phyloP scores from a whole-genome alignment of 2,888 invertebrate species.

The Cheilosia grossa region DNA sequence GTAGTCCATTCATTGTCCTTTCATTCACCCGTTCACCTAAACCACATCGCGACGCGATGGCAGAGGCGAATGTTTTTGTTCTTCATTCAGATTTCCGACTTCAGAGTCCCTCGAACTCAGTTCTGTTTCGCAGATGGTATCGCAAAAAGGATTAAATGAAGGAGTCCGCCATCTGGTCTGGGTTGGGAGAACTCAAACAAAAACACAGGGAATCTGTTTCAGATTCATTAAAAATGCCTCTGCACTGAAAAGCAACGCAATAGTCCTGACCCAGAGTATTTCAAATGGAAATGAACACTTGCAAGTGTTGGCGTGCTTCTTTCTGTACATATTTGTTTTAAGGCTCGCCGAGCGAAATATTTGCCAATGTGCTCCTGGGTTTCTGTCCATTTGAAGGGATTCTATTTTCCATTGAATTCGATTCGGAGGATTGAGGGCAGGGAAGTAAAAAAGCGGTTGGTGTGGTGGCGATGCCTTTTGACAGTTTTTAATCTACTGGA shows the following conservation, averaged over 20 bases:
- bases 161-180: conserved; percentile 3
- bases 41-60: neutral
- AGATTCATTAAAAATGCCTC: conserved; percentile 26
- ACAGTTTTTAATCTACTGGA: conserved; percentile 16
- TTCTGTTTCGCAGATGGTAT: neutral
- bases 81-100: neutral
- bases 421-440: conserved; percentile 25
- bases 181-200: neutral
- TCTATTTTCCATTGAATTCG: conserved; percentile 9
- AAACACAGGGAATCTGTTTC: conserved; percentile 16
- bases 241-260: neutral
- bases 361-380: conserved; percentile 2
- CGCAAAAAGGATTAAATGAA: conserved; percentile 13
- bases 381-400: conserved; percentile 24
- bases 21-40: conserved; percentile 15
- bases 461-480: neutral
- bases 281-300: conserved; percentile 27
- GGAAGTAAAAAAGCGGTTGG: conserved; percentile 10
- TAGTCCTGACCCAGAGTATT: neutral
- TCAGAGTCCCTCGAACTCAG: conserved; percentile 5
- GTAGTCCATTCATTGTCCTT: conserved; percentile 38
- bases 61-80: neutral
- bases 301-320: conserved; percentile 9
- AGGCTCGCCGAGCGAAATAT: conserved; percentile 51
- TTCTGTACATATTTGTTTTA: conserved; percentile 33